A percentile compares a stretch with the other conserved stretches of the same genome.
Evolutionary conservation across 2,113 vertebrate genomes (phyloP).

Genomic region (Microtus ochrogaster): DNA sequence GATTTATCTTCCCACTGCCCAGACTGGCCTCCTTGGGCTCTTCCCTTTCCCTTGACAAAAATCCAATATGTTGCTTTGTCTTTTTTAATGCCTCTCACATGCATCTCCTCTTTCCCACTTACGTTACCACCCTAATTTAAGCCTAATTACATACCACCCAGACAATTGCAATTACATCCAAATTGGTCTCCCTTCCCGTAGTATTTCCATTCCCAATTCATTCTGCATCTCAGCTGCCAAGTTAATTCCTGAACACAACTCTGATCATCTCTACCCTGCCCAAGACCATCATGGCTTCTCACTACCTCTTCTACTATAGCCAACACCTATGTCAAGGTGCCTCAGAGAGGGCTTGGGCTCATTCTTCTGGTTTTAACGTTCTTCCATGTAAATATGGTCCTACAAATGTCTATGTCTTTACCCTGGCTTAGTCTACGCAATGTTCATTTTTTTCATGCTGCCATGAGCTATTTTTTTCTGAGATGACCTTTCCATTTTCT

Average conservation of each 20-base stretch:
- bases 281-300: background rate
- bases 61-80: conserved; percentile 56
- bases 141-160: conserved; percentile 57
- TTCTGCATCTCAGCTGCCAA: background rate
- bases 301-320: background rate
- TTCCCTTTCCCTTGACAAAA: background rate
- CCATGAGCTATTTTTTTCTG: rapidly evolving
- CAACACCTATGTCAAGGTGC: rapidly evolving
- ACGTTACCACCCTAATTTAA: conserved; percentile 11
- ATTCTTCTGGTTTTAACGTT: background rate
- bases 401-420: background rate
- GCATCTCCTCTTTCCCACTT: background rate
- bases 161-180: conserved; percentile 49
- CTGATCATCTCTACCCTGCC: background rate
- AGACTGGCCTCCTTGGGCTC: conserved; percentile 4
- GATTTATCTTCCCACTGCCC: conserved; percentile 35
- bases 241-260: conserved; percentile 14
- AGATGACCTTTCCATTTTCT: background rate
- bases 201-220: conserved; percentile 44
- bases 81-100: conserved; percentile 40
- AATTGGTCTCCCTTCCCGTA: conserved; percentile 55
- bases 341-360: rapidly evolving
- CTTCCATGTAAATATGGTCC: background rate
- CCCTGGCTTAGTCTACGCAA: too few relatives aligned
- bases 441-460: background rate